Percentiles rank a stretch among this genome's conserved stretches.
These are phyloP conservation scores for Andrena dorsata DNA, from an alignment of 2,888 invertebrate species.

Conservation along the genomic window DNA sequence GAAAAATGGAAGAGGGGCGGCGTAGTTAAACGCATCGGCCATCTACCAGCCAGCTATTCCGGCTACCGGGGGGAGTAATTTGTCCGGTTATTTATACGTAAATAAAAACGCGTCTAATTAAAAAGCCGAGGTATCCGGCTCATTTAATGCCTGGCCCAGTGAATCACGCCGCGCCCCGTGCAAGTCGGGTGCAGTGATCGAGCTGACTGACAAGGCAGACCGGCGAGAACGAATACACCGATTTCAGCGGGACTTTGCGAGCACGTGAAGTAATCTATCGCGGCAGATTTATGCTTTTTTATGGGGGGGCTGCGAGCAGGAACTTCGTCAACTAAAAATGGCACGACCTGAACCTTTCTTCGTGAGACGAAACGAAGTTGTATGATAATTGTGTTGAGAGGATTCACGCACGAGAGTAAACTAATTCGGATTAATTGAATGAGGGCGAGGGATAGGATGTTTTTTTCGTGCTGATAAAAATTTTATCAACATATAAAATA, in stretches of 20 bases:
- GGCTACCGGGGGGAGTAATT: slow-evolving; percentile 57
- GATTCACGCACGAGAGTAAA: too few relatives aligned
- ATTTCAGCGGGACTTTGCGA: slow-evolving; percentile 32
- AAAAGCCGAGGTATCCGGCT: slow-evolving; percentile 59
- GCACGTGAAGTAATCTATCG: slow-evolving; percentile 33
- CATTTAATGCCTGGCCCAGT: slow-evolving; percentile 39
- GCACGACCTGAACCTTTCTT: background rate
- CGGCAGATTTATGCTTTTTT: slow-evolving; percentile 24
- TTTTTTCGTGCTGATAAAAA: background rate
- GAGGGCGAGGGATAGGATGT: background rate
- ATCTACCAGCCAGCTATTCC: slow-evolving; percentile 69
- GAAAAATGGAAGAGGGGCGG: slow-evolving; percentile 56
- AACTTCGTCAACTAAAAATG: slow-evolving; percentile 12
- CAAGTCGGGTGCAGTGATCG: slow-evolving; percentile 19
- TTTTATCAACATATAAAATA: too few relatives aligned
- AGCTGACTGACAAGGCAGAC: slow-evolving; percentile 36
- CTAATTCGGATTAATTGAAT: background rate
- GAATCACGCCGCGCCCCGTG: slow-evolving; percentile 47
- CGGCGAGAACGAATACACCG: slow-evolving; percentile 22
- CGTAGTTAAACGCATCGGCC: slow-evolving; percentile 71
- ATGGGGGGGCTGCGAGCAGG: background rate
- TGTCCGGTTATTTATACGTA: slow-evolving; percentile 52
- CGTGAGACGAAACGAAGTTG: background rate
- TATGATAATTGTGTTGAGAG: slow-evolving; percentile 13
- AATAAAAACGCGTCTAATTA: slow-evolving; percentile 65